Evolutionary conservation across 1,140 invertebrate genomes (phyloP), one percentile per base, ranked within the genome.

Genomic region (Choristoneura fumiferana): DNA sequence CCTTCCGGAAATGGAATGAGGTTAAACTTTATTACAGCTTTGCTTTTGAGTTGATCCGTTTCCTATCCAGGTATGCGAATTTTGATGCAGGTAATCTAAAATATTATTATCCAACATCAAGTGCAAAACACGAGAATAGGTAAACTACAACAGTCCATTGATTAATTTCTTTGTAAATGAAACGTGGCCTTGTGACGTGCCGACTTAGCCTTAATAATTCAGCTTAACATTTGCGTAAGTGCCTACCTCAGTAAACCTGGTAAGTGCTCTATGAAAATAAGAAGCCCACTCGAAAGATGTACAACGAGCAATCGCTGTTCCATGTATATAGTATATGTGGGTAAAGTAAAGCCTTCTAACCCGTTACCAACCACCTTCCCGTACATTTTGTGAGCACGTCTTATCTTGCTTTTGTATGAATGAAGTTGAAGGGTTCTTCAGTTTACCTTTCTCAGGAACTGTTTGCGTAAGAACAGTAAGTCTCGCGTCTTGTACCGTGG

Each of bases 211-310:
- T 45, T n/a, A 45, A 22, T 49, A 29, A 22, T 49, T 29, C 43
- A 49, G 43, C 43, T 22, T 49, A 49, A 49, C 43, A 29, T 49
- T 49, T 22, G 29, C 43, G 15, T 49, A 49, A 6, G 22, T 49
- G 14, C 18, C 18, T 22, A 12, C 43, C 43, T 29, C 43, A 33
- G 29, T 49, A 33, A 49, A 1, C 17, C 10, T 22, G 29, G 40
- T 45, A 45, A 45, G 10, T 33, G 43, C 18, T 17, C 43, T 49
- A 49, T 49, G 43, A 49, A 49, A 29, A 49, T 49, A 49, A 33
- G 43, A 49, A 49, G 18, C 43, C 43, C 43, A 49, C 22, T 49
- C 0, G n/a, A 29, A 49, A 5, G 43, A 49, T 22, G 43, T 49
- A 49, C 18, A 49, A 12, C 14, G 18, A 49, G 29, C 18, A 17